Conservation (phyloP, 2,797 vertebrate species). For the Halcyon chelicuti region DNA sequence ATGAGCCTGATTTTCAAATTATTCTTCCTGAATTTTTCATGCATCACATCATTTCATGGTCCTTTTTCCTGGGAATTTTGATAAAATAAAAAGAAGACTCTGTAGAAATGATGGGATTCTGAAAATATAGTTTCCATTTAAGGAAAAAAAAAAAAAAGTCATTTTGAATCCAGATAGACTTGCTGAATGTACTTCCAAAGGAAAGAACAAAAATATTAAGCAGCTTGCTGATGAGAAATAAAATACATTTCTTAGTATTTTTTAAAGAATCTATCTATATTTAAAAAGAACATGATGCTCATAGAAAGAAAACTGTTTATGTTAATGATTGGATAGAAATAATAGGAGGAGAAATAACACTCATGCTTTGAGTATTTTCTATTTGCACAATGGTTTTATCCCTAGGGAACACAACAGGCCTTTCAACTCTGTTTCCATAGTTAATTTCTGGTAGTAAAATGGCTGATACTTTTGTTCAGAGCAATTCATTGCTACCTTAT, state of each 20-base stretch:
- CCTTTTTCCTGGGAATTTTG: background rate
- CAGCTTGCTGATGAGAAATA: background rate
- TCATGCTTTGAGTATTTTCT: background rate
- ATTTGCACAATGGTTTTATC: background rate
- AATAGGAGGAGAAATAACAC: background rate
- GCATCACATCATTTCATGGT: background rate
- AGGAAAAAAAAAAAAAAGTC: background rate
- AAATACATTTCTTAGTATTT: background rate
- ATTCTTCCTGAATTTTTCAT: constrained; percentile 28
- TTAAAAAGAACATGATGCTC: background rate
- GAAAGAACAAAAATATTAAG: background rate
- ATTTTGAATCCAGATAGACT: background rate
- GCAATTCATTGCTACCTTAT: constrained; percentile 17
- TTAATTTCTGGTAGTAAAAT: constrained; percentile 39
- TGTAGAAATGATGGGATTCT: background rate
- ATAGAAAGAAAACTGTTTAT: background rate
- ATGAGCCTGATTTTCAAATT: constrained; percentile 28
- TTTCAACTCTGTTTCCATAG: constrained; percentile 19
- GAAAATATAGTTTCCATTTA: background rate
- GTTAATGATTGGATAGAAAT: background rate
- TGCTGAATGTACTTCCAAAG: background rate
- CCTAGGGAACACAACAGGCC: background rate
- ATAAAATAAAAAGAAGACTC: background rate
- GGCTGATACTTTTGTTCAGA: background rate
- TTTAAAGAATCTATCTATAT: background rate